phyloP scores from a whole-genome alignment of 2,113 vertebrate species.

The Serilophus lunatus region DNA sequence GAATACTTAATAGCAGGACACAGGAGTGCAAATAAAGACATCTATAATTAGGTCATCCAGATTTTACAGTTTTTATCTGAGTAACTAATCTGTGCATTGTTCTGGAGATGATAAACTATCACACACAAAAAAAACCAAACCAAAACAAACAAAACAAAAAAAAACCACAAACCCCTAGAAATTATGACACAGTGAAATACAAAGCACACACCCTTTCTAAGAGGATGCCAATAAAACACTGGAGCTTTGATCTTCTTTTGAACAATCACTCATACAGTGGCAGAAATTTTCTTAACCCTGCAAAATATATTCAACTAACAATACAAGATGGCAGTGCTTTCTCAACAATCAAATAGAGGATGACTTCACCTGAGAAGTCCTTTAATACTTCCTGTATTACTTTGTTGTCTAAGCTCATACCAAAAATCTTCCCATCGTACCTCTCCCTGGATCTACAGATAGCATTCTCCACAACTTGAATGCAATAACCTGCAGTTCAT shows the following conservation, averaged over 20 bases:
- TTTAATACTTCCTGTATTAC: constrained; percentile 16
- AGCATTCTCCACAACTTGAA: background rate
- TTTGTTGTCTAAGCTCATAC: background rate
- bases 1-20: constrained; percentile 25
- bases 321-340: background rate
- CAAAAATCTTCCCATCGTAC: background rate
- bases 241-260: constrained; percentile 4
- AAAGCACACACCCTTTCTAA: background rate
- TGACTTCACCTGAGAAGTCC: constrained; percentile 27
- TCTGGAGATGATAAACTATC: background rate
- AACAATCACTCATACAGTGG: background rate
- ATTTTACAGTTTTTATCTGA: background rate
- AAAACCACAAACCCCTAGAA: background rate
- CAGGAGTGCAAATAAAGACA: background rate
- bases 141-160: background rate
- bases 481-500: background rate
- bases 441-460: background rate
- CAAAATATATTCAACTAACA: background rate
- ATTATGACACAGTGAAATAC: background rate
- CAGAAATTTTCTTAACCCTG: background rate
- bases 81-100: background rate
- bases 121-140: background rate
- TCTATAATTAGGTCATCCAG: constrained; percentile 2
- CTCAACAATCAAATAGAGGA: constrained; percentile 4
- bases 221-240: background rate